Evolutionary conservation across 1,140 invertebrate genomes (phyloP), one percentile per base, ranked within the genome.

Genomic region (Tetramorium alpestre): DNA sequence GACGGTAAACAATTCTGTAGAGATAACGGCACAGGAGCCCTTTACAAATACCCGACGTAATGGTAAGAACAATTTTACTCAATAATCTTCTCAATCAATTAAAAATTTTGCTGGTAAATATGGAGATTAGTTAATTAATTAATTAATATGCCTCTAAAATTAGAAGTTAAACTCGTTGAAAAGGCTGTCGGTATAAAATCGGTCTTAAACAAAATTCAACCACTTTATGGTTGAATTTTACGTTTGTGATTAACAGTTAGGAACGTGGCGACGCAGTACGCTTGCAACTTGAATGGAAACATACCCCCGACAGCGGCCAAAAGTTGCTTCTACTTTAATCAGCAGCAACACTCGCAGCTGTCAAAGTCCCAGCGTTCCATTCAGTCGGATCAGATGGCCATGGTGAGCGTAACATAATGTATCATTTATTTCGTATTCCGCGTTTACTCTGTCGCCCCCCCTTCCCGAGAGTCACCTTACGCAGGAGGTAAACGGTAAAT

Each of bases 301-400:
- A 41, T 92, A 70, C 86, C 88, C 6, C 90, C 94, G 0, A 70
- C 81, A n/a, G 85, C 93, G 22, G 89, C 92, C 0, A 95, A 95
- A 84, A 95, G 94, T 60, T 95, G 93, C 38, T 84, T 94, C n/a
- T 94, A 94, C 82, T 82, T 94, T 0, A 94, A 87, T 64, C 91
- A 94, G 41, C 93, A 94, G 7, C 90, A 81, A 6, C 91, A 85
- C 3, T 65, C 82, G 22, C 84, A 87, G 10, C n/a, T 92, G 41
- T 91, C 93, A 0, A 95, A 93, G 73, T 92, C 93, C 18, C 94
- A 95, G 47, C 91, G 94, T n/a, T 92, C 94, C 0, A 91, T 95
- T 80, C 94, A 94, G 38, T 94, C 92, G 7, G 94, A 94, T 85
- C 93, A 93, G 87, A 75, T 93, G 8, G 80, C 89, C 25, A 89